phyloP scores from a whole-genome alignment of 1,140 invertebrate genomes.

The Drosophila lacertosa region DNA sequence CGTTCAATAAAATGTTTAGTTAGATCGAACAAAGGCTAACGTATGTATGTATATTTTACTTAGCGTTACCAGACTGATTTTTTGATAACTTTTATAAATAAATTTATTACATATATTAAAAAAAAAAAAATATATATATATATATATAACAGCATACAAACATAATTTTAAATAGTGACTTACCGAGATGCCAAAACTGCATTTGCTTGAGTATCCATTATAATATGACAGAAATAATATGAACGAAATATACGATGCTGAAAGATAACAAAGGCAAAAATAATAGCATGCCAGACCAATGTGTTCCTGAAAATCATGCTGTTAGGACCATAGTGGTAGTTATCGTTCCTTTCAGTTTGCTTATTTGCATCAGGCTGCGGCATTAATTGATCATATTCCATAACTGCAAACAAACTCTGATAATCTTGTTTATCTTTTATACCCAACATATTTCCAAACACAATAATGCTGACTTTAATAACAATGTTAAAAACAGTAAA shows the following conservation, averaged over 20 bases:
- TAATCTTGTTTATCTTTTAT: slow-evolving; percentile 31
- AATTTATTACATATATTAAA: too few relatives aligned
- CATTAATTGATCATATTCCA: slow-evolving; percentile 43
- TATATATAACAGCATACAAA: too few relatives aligned
- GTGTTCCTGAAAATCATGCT: slow-evolving; percentile 53
- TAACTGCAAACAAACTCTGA: slow-evolving; percentile 92
- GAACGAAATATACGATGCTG: slow-evolving; percentile 96
- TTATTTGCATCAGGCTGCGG: slow-evolving; percentile 67
- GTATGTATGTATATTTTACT: too few relatives aligned
- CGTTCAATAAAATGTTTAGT: too few relatives aligned
- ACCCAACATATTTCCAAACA: slow-evolving; percentile 25
- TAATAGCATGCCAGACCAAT: slow-evolving; percentile 96
- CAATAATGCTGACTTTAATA: slow-evolving; percentile 87
- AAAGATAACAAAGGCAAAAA: slow-evolving; percentile 95
- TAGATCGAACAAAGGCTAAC: too few relatives aligned
- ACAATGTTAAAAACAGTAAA: slow-evolving; percentile 96
- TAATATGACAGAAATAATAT: slow-evolving; percentile 98
- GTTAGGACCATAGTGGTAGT: slow-evolving; percentile 54
- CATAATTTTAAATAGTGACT: slow-evolving; percentile 6
- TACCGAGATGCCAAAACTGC: slow-evolving; percentile 95
- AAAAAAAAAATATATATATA: too few relatives aligned
- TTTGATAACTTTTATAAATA: too few relatives aligned
- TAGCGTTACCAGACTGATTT: too few relatives aligned
- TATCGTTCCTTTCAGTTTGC: slow-evolving; percentile 88
- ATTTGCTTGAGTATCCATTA: slow-evolving; percentile 96